Evolutionary conservation across 2,797 vertebrate genomes (phyloP).

Genomic region (Microcaecilia unicolor): DNA sequence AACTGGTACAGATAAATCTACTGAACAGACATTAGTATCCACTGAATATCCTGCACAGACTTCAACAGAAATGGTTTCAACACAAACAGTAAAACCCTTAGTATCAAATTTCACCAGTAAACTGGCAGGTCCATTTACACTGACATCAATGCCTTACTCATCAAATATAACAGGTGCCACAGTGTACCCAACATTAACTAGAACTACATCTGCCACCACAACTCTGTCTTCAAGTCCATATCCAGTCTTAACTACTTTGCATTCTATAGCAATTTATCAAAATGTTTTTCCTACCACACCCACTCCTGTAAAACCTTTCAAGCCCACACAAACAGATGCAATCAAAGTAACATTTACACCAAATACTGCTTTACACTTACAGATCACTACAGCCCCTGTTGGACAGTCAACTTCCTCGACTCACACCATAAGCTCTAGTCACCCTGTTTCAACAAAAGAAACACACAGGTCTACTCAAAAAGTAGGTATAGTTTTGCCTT

Average conservation of each 20-base stretch:
- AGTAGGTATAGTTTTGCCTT: not conserved
- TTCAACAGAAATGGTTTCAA: slow-evolving; percentile 13
- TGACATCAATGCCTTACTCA: slow-evolving; percentile 26
- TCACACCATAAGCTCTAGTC: slow-evolving; percentile 7
- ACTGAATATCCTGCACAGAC: not conserved
- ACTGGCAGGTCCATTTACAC: slow-evolving; percentile 15
- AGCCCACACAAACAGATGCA: slow-evolving; percentile 9
- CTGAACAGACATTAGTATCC: not conserved
- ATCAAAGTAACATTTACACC: slow-evolving; percentile 5
- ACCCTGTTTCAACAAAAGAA: slow-evolving; percentile 16
- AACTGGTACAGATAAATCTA: slow-evolving; percentile 12
- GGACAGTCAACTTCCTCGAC: slow-evolving; percentile 11
- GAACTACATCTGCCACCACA: slow-evolving; percentile 4
- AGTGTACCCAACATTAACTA: slow-evolving; percentile 8
- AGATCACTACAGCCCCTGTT: slow-evolving; percentile 8
- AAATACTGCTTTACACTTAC: slow-evolving; percentile 2
- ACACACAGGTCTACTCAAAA: slow-evolving; percentile 2
- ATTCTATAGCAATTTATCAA: not conserved
- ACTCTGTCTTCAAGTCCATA: slow-evolving; percentile 4
- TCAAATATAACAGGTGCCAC: slow-evolving; percentile 28
- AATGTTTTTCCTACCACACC: not conserved
- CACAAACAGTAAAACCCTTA: slow-evolving; percentile 6
- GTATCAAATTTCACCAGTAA: slow-evolving; percentile 21
- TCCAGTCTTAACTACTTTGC: not conserved
- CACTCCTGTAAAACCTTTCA: slow-evolving; percentile 7